phyloP scores from a whole-genome alignment of 2,797 vertebrate genomes.

The Eleutherodactylus coqui region DNA sequence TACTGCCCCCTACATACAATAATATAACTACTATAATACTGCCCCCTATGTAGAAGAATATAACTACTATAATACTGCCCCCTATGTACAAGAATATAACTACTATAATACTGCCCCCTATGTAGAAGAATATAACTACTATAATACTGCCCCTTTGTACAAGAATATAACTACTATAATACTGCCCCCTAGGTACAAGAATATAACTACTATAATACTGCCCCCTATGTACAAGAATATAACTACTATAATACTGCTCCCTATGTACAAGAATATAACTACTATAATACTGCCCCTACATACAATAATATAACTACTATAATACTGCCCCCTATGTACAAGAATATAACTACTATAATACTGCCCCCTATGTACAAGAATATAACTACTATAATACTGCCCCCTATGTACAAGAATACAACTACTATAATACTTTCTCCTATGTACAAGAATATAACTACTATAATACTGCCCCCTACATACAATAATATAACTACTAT shows the following conservation, averaged over 20 bases:
- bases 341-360: background rate
- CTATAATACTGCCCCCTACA: conserved; percentile 2
- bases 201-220: conserved; percentile 12
- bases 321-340: background rate
- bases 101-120: conserved; percentile 17
- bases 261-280: conserved; percentile 6
- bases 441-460: conserved; percentile 8
- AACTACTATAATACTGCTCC: background rate
- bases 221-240: background rate
- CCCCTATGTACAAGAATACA: conserved; percentile 1
- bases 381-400: conserved; percentile 3
- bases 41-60: background rate
- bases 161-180: conserved; percentile 9
- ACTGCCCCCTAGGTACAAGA: background rate
- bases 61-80: conserved; percentile 12
- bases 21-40: conserved; percentile 15
- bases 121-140: conserved; percentile 17
- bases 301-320: background rate
- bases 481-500: conserved; percentile 3
- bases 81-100: conserved; percentile 17
- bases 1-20: background rate
- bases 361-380: background rate
- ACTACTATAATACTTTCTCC: conserved; percentile 4
- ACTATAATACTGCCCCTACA: background rate
- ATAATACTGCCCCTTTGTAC: conserved; percentile 4